Evolutionary conservation across 2,888 invertebrate genomes (phyloP).

Genomic region (Lasioglossum malachurum): DNA sequence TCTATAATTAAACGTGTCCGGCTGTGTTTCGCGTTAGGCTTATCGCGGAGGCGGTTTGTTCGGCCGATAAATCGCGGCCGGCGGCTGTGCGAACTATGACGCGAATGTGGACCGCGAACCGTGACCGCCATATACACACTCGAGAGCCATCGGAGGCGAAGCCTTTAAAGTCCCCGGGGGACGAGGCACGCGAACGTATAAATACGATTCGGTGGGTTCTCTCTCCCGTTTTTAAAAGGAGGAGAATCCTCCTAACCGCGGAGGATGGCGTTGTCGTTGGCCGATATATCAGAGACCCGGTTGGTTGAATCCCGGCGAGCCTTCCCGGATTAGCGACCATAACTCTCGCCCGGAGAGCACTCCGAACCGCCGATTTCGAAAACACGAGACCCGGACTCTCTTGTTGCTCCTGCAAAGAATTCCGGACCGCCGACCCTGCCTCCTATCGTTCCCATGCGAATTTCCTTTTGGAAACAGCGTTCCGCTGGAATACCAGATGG

Average conservation of each 20-base stretch:
- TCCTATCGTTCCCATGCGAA: background rate
- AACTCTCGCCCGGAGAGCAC: slow-evolving; percentile 66
- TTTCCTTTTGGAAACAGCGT: background rate
- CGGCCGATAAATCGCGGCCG: slow-evolving; percentile 60
- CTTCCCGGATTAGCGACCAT: slow-evolving; percentile 79
- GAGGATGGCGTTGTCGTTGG: slow-evolving; percentile 47
- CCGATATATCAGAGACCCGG: slow-evolving; percentile 70
- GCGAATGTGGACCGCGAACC: slow-evolving; percentile 45
- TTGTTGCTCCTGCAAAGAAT: slow-evolving; percentile 46
- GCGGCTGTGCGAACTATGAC: slow-evolving; percentile 16
- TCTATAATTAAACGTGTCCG: slow-evolving; percentile 67
- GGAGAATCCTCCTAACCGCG: background rate
- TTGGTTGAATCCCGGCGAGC: slow-evolving; percentile 57
- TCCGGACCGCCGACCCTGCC: slow-evolving; percentile 42
- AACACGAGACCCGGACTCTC: slow-evolving; percentile 45
- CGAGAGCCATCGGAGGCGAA: background rate
- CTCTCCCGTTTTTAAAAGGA: background rate
- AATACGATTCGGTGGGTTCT: slow-evolving; percentile 22
- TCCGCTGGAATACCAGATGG: background rate
- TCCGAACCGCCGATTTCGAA: slow-evolving; percentile 56
- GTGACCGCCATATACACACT: slow-evolving; percentile 18
- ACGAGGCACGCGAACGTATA: background rate
- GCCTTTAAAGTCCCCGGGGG: background rate
- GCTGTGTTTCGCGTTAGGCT: slow-evolving; percentile 56
- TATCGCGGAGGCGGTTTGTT: slow-evolving; percentile 65